Conservation (phyloP, 2,797 vertebrate species). For the Pteropus rufus region DNA sequence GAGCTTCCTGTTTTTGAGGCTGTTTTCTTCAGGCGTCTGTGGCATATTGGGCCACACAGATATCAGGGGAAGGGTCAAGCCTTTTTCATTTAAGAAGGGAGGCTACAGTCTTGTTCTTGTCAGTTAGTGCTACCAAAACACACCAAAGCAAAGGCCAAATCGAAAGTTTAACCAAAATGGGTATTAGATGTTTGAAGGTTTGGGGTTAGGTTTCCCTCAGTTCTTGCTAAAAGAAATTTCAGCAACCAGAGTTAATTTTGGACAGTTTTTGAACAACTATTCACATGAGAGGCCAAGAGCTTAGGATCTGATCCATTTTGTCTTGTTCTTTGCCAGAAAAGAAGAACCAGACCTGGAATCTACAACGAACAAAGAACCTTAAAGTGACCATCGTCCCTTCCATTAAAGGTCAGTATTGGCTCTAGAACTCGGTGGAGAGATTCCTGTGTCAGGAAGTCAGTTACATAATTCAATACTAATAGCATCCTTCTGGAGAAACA, state of each 20-base stretch:
- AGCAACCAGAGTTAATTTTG: background rate
- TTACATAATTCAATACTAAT: background rate
- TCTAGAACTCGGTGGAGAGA: background rate
- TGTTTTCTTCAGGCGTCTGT: conserved; percentile 20
- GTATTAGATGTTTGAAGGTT: background rate
- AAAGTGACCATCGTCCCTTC: conserved; percentile 83
- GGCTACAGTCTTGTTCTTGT: background rate
- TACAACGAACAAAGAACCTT: conserved; percentile 83
- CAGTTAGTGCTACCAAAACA: background rate
- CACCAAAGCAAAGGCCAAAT: background rate
- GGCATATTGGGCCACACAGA: background rate
- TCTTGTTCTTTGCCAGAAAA: conserved; percentile 73
- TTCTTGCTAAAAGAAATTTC: conserved; percentile 39
- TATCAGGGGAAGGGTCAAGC: background rate
- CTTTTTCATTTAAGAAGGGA: background rate
- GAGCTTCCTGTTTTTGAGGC: background rate
- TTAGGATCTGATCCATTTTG: background rate
- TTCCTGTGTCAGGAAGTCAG: background rate
- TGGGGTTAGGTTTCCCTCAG: background rate
- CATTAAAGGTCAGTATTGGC: conserved; percentile 80
- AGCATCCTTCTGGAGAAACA: background rate
- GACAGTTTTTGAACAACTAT: background rate
- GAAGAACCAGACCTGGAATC: conserved; percentile 84
- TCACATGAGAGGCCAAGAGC: background rate
- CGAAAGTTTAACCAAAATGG: background rate